Evolutionary conservation across 2,113 vertebrate species (phyloP).

Genomic region (Patagioenas fasciata): DNA sequence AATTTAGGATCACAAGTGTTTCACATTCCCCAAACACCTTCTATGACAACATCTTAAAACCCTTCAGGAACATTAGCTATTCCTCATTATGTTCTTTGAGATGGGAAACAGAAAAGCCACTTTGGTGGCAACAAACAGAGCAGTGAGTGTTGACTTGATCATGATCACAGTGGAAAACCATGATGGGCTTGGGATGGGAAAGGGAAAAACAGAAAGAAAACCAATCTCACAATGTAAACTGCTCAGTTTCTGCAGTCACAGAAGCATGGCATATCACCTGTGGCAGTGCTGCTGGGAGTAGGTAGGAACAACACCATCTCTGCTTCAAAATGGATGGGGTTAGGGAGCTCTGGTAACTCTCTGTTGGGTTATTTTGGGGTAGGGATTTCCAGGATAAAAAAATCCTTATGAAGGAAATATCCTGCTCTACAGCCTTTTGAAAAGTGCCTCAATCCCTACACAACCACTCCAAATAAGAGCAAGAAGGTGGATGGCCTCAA

Average conservation of each 20-base stretch:
- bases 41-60: constrained; percentile 19
- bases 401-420: not conserved
- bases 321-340: accelerated
- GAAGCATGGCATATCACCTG: not conserved
- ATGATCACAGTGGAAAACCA: not conserved
- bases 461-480: accelerated
- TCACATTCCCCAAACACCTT: constrained; percentile 4
- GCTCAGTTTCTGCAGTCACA: not conserved
- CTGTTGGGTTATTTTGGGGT: not conserved
- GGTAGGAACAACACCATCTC: not conserved
- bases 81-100: constrained; percentile 14
- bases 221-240: accelerated
- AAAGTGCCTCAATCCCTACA: not conserved
- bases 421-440: not conserved
- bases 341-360: not conserved
- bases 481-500: not conserved
- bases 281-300: not conserved
- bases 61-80: not conserved
- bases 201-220: not conserved
- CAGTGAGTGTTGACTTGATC: not conserved
- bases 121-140: not conserved
- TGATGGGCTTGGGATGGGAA: not conserved
- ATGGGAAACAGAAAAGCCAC: not conserved
- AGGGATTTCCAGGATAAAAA: not conserved
- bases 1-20: constrained; percentile 50